Conservation (phyloP, 2,888 invertebrate genomes). For the Heteropelma amictum region DNA sequence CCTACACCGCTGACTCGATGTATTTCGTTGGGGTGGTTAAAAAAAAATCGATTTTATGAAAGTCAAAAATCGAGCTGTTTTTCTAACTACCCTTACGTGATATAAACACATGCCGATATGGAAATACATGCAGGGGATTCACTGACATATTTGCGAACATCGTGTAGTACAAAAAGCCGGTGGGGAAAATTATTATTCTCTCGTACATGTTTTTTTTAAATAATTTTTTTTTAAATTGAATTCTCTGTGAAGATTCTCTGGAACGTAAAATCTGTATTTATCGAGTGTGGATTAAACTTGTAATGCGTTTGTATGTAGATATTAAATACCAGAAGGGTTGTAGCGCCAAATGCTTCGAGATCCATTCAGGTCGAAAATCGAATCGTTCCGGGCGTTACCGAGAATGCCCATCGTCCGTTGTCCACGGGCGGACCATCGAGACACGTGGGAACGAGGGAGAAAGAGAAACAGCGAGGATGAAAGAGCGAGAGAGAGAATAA, state of each 20-base stretch:
- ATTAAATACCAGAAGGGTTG: slow-evolving; percentile 8
- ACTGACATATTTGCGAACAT: too few relatives aligned
- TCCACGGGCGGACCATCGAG: slow-evolving; percentile 5
- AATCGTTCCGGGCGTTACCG: slow-evolving; percentile 49
- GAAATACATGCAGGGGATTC: too few relatives aligned
- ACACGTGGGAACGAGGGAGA: background rate
- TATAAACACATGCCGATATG: too few relatives aligned
- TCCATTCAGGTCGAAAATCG: slow-evolving; percentile 54
- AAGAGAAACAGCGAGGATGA: background rate
- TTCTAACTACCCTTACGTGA: too few relatives aligned
- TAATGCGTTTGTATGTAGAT: too few relatives aligned
- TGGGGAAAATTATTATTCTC: background rate
- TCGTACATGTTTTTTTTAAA: background rate
- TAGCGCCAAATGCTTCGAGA: slow-evolving; percentile 40
- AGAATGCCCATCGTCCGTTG: slow-evolving; percentile 45
- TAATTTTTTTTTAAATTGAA: background rate
- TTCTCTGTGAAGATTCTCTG: slow-evolving; percentile 8
- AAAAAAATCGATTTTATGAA: too few relatives aligned
- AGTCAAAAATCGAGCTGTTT: too few relatives aligned
- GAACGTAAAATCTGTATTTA: slow-evolving; percentile 49
- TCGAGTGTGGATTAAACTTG: too few relatives aligned
- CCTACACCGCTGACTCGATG: slow-evolving; percentile 20
- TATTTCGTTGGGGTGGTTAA: too few relatives aligned
- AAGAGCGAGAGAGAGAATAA: slow-evolving; percentile 1
- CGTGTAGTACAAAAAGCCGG: too few relatives aligned